Evolutionary conservation across 64 coral and sea anemone species (phyloP), one percentile per base, ranked within the genome.

Genomic region (Hydrozoanthus tunicans): DNA sequence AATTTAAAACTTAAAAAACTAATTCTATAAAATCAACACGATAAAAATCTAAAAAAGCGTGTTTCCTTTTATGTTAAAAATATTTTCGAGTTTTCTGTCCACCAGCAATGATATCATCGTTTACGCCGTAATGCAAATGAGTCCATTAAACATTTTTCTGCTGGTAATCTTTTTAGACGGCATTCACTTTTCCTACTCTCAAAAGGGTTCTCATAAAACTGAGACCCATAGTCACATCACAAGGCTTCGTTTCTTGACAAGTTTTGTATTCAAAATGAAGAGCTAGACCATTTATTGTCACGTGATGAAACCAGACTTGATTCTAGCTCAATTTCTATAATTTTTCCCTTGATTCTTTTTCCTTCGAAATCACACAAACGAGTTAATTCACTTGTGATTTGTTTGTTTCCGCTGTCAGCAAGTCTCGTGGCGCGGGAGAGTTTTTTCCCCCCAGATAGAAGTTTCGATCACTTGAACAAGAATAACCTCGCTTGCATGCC

Each of bases 191-290:
- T 81, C 12, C 7, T 63, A 1, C 51, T 12, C 14, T 27, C 5
- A 73, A 32, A 3, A 55, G 12, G 69, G 25, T 10, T 55, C 67
- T 74, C 84, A 74, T 88, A 75, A 60, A 88, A 88, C 68, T 88
- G 84, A 88, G 67, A 70, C 23, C 32, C 32, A 43, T 43, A 43
- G 32, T 43, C 32, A 43, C 32, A 1, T 43, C 2, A 43, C 32
- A 43, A 43, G 0, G 32, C 2, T 43, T 43, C 32, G 2, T 43
- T 43, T 43, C 32, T 43, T 1, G 32, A 43, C 32, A 43, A 43
- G 32, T 43, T 43, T 43, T 43, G 32, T 43, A 43, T 43, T 43
- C 32, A 43, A 43, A 43, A 43, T 2, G 32, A 43, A 43, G 32
- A 2, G 32, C 2, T 43, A 43, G 32, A 43, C 32, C 32, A 43